Conservation (phyloP, 64 coral and sea anemone genomes). For the Trachythela sp. region DNA sequence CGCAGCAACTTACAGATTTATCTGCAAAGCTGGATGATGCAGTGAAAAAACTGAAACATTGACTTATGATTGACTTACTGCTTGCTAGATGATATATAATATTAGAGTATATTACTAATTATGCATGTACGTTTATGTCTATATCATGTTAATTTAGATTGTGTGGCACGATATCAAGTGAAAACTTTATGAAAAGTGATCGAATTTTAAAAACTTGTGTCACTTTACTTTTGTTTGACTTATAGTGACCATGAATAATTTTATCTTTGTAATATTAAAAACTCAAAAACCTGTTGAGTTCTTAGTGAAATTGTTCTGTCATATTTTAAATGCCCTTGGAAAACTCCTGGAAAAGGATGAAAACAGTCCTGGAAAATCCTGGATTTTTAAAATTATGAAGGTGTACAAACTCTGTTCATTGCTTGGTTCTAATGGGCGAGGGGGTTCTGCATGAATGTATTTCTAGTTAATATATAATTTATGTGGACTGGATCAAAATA, state of each 20-base stretch:
- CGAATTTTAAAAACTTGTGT: not conserved
- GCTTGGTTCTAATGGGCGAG: too few species aligned
- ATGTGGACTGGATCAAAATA: too few species aligned
- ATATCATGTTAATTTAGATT: not conserved
- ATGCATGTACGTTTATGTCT: not conserved
- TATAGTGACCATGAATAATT: not conserved
- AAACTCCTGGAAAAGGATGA: too few species aligned
- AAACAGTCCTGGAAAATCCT: too few species aligned
- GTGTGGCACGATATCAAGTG: not conserved
- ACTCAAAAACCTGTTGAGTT: not conserved
- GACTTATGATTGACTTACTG: not conserved
- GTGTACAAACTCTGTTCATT: too few species aligned
- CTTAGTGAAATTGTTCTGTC: not conserved
- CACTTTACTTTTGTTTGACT: not conserved
- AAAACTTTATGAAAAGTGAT: not conserved
- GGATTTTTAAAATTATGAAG: too few species aligned
- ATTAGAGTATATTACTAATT: too few species aligned
- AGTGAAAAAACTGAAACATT: conserved; percentile 17
- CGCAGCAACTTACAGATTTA: not conserved
- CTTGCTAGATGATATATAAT: not conserved
- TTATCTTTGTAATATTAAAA: not conserved
- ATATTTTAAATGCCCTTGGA: not conserved
- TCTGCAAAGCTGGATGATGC: conserved; percentile 16
- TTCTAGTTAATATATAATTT: too few species aligned
- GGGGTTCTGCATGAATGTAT: too few species aligned